These are phyloP conservation scores for Syngnathoides biaculeatus DNA, from an alignment of 2,113 vertebrate genomes.

Conservation along the genomic window DNA sequence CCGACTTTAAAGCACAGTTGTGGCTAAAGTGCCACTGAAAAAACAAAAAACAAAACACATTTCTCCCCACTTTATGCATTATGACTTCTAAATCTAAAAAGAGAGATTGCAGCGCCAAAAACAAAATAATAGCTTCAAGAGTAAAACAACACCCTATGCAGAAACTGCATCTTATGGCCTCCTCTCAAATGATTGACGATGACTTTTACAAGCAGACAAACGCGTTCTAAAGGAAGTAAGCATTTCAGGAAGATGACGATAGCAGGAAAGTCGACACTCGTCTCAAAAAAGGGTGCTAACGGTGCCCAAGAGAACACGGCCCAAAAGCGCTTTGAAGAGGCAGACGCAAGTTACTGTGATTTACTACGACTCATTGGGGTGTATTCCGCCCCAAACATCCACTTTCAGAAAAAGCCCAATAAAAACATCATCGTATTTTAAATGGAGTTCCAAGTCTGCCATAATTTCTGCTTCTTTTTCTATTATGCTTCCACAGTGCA, in stretches of 20 bases:
- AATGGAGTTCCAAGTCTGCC: slow-evolving; percentile 16
- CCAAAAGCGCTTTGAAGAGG: slow-evolving; percentile 41
- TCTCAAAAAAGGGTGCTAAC: slow-evolving; percentile 33
- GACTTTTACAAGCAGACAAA: slow-evolving; percentile 69
- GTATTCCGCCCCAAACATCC: slow-evolving; percentile 26
- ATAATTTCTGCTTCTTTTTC: slow-evolving; percentile 14
- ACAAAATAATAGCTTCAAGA: slow-evolving; percentile 65
- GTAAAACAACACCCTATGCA: slow-evolving; percentile 61
- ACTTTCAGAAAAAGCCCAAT: slow-evolving; percentile 33
- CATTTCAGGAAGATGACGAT: slow-evolving; percentile 67
- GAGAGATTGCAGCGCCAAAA: slow-evolving; percentile 53
- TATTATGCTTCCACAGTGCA: background rate
- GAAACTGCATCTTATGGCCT: slow-evolving; percentile 63
- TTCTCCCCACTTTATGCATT: slow-evolving; percentile 42
- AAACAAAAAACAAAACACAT: slow-evolving; percentile 18
- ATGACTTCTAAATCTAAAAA: slow-evolving; percentile 58
- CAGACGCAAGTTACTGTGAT: slow-evolving; percentile 25
- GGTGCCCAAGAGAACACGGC: slow-evolving; percentile 53
- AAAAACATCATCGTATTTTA: slow-evolving; percentile 43
- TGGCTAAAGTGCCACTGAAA: slow-evolving; percentile 9
- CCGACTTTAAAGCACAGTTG: slow-evolving; percentile 19
- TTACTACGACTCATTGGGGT: slow-evolving; percentile 30
- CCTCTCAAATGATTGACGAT: slow-evolving; percentile 65
- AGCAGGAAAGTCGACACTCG: slow-evolving; percentile 39
- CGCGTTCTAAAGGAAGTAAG: slow-evolving; percentile 46